Conservation (phyloP, 1,140 invertebrate genomes). For the Leptopilina boulardi region DNA sequence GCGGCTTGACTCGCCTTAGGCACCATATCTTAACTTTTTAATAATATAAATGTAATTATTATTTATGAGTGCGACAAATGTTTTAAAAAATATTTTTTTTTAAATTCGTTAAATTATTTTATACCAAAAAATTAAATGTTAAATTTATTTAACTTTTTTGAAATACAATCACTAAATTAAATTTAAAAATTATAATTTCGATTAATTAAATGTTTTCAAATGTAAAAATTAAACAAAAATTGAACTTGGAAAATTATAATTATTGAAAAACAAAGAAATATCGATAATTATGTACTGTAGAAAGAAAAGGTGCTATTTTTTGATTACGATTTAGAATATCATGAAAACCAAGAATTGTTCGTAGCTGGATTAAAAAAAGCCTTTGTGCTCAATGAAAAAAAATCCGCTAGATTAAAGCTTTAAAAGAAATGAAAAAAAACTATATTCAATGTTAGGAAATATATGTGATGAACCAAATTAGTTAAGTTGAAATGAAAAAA, state of each 20-base stretch:
- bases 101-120: neutral
- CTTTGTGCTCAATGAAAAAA: slow-evolving; percentile 10
- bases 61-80: slow-evolving; percentile 3
- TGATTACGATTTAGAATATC: slow-evolving; percentile 21
- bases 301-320: slow-evolving; percentile 18
- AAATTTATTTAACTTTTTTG: neutral
- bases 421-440: neutral
- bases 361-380: slow-evolving; percentile 14
- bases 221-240: too few relatives aligned
- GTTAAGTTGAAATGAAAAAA: neutral
- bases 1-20: slow-evolving; percentile 48
- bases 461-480: slow-evolving; percentile 6
- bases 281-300: neutral
- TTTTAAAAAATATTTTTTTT: neutral
- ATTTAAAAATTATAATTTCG: neutral
- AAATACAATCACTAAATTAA: neutral
- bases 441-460: slow-evolving; percentile 25
- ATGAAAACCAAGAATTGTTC: neutral
- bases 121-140: too few relatives aligned
- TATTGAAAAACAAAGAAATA: neutral
- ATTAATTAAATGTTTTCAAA: neutral
- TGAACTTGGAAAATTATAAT: neutral
- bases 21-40: slow-evolving; percentile 49
- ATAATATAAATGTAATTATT: slow-evolving; percentile 37
- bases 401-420: slow-evolving; percentile 22